Base-by-base conservation (phyloP, 1,140 invertebrate genomes). In the Eumaeus atala region DNA sequence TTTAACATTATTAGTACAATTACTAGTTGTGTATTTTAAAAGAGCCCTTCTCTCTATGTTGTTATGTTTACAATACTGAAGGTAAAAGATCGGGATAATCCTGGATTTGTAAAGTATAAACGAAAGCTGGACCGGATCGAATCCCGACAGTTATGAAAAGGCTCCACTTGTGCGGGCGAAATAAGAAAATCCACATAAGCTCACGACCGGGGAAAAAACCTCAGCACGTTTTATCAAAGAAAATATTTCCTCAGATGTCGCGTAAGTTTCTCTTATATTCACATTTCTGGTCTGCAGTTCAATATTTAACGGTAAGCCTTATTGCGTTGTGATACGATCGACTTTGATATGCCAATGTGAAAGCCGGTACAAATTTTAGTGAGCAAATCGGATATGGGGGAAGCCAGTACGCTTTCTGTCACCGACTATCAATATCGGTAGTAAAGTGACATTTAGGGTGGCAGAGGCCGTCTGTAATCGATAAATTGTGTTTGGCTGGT, bases 111-210 rank as follows among this genome's bases (percentile, higher is more conserved):
- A 44, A 44, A 44, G 40, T 44, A 40, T 52, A 61, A 70, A 62
- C 62, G 54, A 65, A 77, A 77, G 76, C 73, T 66, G 67, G 67
- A 66, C 60, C 67, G 65, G 59, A 72, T 74, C 67, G 69, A 74
- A 69, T 70, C 64, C 64, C 58, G 73, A 84, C 80, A 79, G 70
- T 80, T 84, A 84, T 84, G 77, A 82, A 84, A 84, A 77, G 75
- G 66, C 60, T 59, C 71, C 58, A 69, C 76, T 72, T 66, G 66
- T 62, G 54, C 70, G 59, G 67, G 70, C 66, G 65, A 67, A 73
- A 74, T 37, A 65, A 62, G 63, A 66, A 78, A 82, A 78, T 79
- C 72, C 72, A 71, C 59, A 51, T 82, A 80, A 77, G 70, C 77
- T 68, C 59, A 51, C 61, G 61, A 63, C 66, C 64, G 54, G 58